phyloP scores from a whole-genome alignment of 2,888 invertebrate species.

The Tipula helvola region DNA sequence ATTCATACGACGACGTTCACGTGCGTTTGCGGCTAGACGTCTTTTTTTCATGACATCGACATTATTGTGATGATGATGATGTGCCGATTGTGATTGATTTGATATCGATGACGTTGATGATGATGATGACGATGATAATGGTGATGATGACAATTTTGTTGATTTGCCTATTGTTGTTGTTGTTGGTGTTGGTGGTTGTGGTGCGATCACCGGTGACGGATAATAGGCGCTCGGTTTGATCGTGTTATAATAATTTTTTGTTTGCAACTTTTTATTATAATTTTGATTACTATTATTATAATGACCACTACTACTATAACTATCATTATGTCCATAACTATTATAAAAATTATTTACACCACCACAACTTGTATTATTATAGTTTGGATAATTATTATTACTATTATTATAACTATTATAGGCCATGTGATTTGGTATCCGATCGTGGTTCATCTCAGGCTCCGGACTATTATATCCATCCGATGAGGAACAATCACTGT shows the following conservation, averaged over 20 bases:
- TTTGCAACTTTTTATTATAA: background rate
- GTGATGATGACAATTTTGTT: background rate
- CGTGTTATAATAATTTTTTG: background rate
- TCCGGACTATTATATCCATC: conserved; percentile 6
- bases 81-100: background rate
- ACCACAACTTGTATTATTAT: background rate
- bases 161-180: background rate
- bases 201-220: background rate
- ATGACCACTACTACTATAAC: background rate
- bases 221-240: background rate
- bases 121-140: background rate
- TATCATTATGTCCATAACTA: background rate
- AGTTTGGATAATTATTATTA: background rate
- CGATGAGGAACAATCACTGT: conserved; percentile 6
- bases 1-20: conserved; percentile 62
- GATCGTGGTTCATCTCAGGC: background rate
- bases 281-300: background rate
- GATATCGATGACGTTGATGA: background rate
- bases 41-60: conserved; percentile 45
- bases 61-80: background rate
- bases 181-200: background rate
- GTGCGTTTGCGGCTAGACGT: conserved; percentile 56
- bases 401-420: background rate
- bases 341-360: background rate
- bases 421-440: background rate